These are phyloP conservation scores for Phoxinus dragarum DNA, from an alignment of 2,797 vertebrate species.

Conservation along the genomic window DNA sequence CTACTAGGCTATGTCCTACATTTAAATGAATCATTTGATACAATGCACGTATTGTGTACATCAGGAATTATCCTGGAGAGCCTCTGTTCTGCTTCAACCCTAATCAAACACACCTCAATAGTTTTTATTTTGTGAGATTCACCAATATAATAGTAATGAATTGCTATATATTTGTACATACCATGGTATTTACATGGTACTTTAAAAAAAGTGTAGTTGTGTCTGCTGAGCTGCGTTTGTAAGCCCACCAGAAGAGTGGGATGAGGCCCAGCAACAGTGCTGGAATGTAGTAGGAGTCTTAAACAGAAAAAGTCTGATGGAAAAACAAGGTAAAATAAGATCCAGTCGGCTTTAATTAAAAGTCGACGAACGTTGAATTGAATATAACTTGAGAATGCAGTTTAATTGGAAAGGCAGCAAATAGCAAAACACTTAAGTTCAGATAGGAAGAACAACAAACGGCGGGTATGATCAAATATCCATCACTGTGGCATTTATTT, in stretches of 20 bases:
- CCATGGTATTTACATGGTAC: neutral
- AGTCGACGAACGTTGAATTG: neutral
- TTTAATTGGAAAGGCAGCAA: slow-evolving; percentile 3
- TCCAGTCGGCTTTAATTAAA: slow-evolving; percentile 22
- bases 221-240: slow-evolving; percentile 18
- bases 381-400: neutral
- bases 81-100: neutral
- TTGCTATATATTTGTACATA: neutral
- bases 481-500: neutral
- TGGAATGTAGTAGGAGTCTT: slow-evolving; percentile 40
- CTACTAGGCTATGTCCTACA: neutral
- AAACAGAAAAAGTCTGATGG: slow-evolving; percentile 7
- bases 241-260: slow-evolving; percentile 46
- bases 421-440: neutral
- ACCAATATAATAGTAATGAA: neutral
- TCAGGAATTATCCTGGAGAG: neutral
- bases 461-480: neutral
- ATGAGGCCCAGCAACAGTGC: slow-evolving; percentile 31
- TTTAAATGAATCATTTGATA: neutral
- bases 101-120: neutral
- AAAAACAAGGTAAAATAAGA: slow-evolving; percentile 39
- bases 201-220: neutral
- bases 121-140: neutral
- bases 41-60: neutral
- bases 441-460: slow-evolving; percentile 7